Percentiles rank a stretch among this genome's conserved stretches.
These are phyloP conservation scores for Tragelaphus imberbis DNA, from an alignment of 2,113 vertebrate genomes.

Conservation along the genomic window DNA sequence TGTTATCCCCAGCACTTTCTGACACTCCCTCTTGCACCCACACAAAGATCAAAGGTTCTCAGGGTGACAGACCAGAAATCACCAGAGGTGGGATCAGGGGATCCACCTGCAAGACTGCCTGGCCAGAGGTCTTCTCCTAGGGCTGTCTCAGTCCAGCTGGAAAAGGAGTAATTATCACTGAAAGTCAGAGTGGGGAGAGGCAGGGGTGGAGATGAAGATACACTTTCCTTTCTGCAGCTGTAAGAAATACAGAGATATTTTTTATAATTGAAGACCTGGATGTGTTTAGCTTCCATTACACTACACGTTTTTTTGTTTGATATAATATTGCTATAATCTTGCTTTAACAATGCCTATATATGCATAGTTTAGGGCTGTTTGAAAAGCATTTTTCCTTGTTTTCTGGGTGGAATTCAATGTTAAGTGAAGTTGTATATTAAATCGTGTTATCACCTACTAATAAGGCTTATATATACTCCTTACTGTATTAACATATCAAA, in stretches of 20 bases:
- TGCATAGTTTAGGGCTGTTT: not conserved
- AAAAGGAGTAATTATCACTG: not conserved
- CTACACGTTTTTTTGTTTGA: not conserved
- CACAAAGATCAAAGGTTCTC: not conserved
- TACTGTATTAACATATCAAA: not conserved
- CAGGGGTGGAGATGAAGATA: not conserved
- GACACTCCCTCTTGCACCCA: not conserved
- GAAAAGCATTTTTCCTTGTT: not conserved
- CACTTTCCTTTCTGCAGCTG: not conserved
- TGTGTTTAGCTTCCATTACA: not conserved
- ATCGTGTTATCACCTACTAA: not conserved
- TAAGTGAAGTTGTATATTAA: not conserved
- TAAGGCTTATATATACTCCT: not conserved
- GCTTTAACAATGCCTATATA: not conserved
- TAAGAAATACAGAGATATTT: not conserved
- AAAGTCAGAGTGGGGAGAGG: not conserved
- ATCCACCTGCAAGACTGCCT: not conserved
- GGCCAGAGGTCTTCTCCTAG: not conserved
- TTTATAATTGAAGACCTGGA: not conserved
- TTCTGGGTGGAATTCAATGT: not conserved
- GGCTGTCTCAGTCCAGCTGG: not conserved
- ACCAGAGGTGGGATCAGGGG: not conserved
- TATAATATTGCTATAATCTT: not conserved
- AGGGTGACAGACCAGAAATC: not conserved
- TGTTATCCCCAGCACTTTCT: not conserved